Evolutionary conservation across 2,113 vertebrate genomes (phyloP), one percentile per base, ranked within the genome.

Genomic region (Varanus salvator): DNA sequence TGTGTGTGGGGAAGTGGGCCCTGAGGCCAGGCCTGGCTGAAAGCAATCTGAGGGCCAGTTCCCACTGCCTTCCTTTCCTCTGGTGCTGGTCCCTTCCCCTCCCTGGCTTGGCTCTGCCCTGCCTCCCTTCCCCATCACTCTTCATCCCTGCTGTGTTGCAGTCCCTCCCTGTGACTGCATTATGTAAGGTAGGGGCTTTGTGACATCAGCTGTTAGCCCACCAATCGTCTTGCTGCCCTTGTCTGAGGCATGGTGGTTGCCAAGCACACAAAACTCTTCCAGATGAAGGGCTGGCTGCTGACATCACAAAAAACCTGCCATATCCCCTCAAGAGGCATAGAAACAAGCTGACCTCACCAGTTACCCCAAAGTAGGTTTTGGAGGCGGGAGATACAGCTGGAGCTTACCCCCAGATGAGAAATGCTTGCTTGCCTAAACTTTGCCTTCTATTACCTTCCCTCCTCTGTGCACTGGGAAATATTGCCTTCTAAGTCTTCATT

Each of bases 1-100:
- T 0, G 11, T 9, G 12, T 23, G 14, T 21, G 11, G 21, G 9
- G 54, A 8, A 17, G 2, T 2, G 3, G 1, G 68, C 1, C 12
- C 31, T 14, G 72, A 54, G n/a, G 25, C n/a, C 5, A 44, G 27
- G 11, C 14, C 3, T 27, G 29, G 48, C 72, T 77, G 48, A 69
- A 48, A 29, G 15, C 15, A 14, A 29, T 29, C 17, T 38, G 25
- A n/a, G 19, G 23, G 11, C 8, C 75, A 48, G 23, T 17, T 23
- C 78, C 68, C 3, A 44, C 50, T 52, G 71, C 66, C 64, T 38
- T 34, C 27, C 57, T 54, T 7, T 9, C 64, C 25, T 27, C 50
- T 17, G 12, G 27, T 23, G 31, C 17, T 34, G 50, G 27, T 29
- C 44, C 31, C 6, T 31, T 6, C 7, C 3, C 50, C 57, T 44